Percentiles rank a stretch among this genome's conserved stretches.
Conservation (phyloP, 2,888 invertebrate genomes). For the Cactoblastis cactorum region DNA sequence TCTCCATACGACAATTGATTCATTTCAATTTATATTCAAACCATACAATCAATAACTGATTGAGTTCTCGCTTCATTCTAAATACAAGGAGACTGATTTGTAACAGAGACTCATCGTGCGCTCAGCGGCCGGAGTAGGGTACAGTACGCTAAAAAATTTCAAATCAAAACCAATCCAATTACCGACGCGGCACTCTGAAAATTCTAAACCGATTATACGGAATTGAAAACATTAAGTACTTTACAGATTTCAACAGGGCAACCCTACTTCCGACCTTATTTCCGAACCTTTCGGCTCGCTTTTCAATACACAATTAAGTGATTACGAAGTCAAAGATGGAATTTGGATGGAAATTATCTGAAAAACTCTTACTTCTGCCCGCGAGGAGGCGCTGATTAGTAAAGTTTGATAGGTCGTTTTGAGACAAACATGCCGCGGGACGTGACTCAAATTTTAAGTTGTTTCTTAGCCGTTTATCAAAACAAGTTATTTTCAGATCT, state of each 20-base stretch:
- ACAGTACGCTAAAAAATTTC: slow-evolving; percentile 60
- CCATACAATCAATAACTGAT: slow-evolving; percentile 9
- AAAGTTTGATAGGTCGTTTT: slow-evolving; percentile 70
- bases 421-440: slow-evolving; percentile 53
- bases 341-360: slow-evolving; percentile 69
- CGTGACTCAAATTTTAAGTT: slow-evolving; percentile 51
- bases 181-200: slow-evolving; percentile 72
- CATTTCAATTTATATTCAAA: slow-evolving; percentile 6
- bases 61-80: slow-evolving; percentile 21
- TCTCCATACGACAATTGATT: background rate
- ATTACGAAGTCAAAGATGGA: slow-evolving; percentile 71
- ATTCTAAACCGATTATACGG: slow-evolving; percentile 79
- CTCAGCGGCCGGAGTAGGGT: slow-evolving; percentile 39
- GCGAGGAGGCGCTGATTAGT: slow-evolving; percentile 64
- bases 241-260: slow-evolving; percentile 52
- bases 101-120: slow-evolving; percentile 34
- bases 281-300: slow-evolving; percentile 39
- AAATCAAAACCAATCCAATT: slow-evolving; percentile 65
- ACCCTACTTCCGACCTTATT: too few species aligned
- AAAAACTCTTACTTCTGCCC: slow-evolving; percentile 59
- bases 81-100: slow-evolving; percentile 45
- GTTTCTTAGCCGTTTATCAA: slow-evolving; percentile 18
- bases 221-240: slow-evolving; percentile 79
- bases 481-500: background rate
- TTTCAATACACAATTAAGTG: slow-evolving; percentile 36